Evolutionary conservation across 2,797 vertebrate species (phyloP).

Genomic region (Anguilla marmorata): DNA sequence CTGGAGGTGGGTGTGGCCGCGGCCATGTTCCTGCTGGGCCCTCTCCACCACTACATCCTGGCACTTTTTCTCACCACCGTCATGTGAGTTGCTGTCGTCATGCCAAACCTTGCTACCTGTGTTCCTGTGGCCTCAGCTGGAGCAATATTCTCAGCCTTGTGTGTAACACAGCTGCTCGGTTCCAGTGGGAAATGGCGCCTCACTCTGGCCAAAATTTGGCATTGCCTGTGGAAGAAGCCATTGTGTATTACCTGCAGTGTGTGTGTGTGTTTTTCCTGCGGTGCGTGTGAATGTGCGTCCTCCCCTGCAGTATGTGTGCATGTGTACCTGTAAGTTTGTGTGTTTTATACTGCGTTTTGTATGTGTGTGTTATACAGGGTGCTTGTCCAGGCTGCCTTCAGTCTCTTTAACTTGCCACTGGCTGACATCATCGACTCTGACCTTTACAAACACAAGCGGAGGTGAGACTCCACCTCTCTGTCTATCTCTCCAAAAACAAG

Average conservation of each 20-base stretch:
- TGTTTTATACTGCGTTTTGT: neutral
- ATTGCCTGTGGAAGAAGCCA: neutral
- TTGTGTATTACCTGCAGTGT: neutral
- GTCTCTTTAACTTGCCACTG: conserved; percentile 86
- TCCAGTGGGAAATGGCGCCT: neutral
- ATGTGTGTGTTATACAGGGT: conserved; percentile 66
- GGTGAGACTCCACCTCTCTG: conserved; percentile 63
- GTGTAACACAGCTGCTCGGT: neutral
- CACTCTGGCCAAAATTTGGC: neutral
- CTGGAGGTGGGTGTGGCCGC: conserved; percentile 74
- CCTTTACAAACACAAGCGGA: conserved; percentile 79
- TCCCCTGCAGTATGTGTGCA: neutral
- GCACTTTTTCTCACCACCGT: conserved; percentile 81
- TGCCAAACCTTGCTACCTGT: neutral
- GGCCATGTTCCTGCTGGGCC: conserved; percentile 77
- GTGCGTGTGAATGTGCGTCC: neutral
- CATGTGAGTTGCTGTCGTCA: conserved; percentile 75
- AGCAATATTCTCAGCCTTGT: neutral
- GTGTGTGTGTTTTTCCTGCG: neutral
- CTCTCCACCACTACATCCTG: conserved; percentile 76
- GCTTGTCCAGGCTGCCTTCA: conserved; percentile 80
- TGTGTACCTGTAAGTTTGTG: neutral
- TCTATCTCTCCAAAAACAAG: neutral
- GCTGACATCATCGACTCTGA: conserved; percentile 87
- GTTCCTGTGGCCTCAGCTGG: neutral